Percentiles rank a stretch among this genome's conserved stretches.
These are phyloP conservation scores for Embiotoca jacksoni DNA, from an alignment of 2,113 vertebrate genomes.

Conservation along the genomic window DNA sequence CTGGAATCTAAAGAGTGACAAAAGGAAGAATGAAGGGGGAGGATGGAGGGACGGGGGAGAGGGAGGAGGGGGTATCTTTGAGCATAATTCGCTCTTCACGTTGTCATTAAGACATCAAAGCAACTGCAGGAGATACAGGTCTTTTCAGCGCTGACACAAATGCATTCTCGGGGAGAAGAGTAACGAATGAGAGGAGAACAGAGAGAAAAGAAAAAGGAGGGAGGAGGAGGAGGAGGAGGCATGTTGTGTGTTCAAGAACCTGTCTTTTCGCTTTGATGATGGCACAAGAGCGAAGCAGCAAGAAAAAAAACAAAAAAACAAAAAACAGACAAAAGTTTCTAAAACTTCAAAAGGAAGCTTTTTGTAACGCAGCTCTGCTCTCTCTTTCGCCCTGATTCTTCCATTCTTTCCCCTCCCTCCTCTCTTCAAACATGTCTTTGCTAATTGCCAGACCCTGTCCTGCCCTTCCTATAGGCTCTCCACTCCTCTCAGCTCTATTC, in stretches of 20 bases:
- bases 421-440: slow-evolving; percentile 83
- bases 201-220: slow-evolving; percentile 48
- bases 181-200: slow-evolving; percentile 53
- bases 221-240: slow-evolving; percentile 47
- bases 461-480: slow-evolving; percentile 66
- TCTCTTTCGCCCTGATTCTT: slow-evolving; percentile 53
- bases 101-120: slow-evolving; percentile 79
- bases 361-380: slow-evolving; percentile 64
- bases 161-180: slow-evolving; percentile 55
- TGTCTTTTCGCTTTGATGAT: slow-evolving; percentile 73
- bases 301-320: too few relatives aligned
- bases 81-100: slow-evolving; percentile 66
- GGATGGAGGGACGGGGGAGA: too few relatives aligned
- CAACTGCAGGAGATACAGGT: slow-evolving; percentile 51
- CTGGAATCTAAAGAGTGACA: slow-evolving; percentile 54
- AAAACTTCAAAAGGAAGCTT: slow-evolving; percentile 82
- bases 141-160: slow-evolving; percentile 69
- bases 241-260: slow-evolving; percentile 66
- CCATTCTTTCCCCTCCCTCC: slow-evolving; percentile 59
- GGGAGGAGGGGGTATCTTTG: background rate
- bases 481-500: slow-evolving; percentile 72
- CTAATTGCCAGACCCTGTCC: slow-evolving; percentile 87
- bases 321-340: slow-evolving; percentile 80
- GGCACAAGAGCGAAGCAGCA: slow-evolving; percentile 58
- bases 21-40: slow-evolving; percentile 26